Base-by-base conservation (phyloP, 1,140 invertebrate species). In the Drosophila murphyi region DNA sequence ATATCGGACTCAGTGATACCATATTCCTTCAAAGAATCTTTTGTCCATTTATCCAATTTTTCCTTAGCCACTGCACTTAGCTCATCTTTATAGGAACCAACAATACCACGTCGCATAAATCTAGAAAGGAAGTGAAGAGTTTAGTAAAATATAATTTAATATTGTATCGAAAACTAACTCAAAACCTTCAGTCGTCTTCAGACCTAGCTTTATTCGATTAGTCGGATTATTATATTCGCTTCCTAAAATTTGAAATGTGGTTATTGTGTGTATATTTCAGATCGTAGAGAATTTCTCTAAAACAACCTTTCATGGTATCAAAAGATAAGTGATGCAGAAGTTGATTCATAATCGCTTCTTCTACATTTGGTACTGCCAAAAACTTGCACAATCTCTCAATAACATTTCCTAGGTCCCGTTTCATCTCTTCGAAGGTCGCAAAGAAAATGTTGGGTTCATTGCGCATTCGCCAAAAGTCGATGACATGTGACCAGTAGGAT, bases 341-440 rank as follows among this genome's bases (percentile, higher is more conserved):
- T 12, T 64, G 34, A 7, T 60, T 34, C 64, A 79, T 69, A 60
- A 69, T 12, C 2, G 1, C 7, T 45, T 32, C 8, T 7, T 68
- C 8, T 60, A 45, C 4, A 47, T 37, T 4, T 43, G 20, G 39
- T 10, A 79, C 57, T 20, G 20, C 20, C 20, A 20, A 20, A 20
- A 20, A 20, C 20, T 20, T 20, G 20, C 31, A 48, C 20, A 72
- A 10, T 50, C 37, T 52, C 8, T 45, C 10, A 0, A 79, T 29
- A 1, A 78, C 61, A 35, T 5, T 4, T 35, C 34, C 6, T 0
- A 71, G 43, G 52, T 76, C 61, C 2, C 45, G 20, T 12, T 51
- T 56, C 76, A 78, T 78, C 37, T 76, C 65, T 20, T 78, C 72
- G 4, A 61, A 78, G 5, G 67, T 78, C 1, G 62, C 50, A 51